These are phyloP conservation scores for Nesometra sesokonis DNA, from an alignment of 35 echinoderm and acorn worm genomes.

Conservation along the genomic window DNA sequence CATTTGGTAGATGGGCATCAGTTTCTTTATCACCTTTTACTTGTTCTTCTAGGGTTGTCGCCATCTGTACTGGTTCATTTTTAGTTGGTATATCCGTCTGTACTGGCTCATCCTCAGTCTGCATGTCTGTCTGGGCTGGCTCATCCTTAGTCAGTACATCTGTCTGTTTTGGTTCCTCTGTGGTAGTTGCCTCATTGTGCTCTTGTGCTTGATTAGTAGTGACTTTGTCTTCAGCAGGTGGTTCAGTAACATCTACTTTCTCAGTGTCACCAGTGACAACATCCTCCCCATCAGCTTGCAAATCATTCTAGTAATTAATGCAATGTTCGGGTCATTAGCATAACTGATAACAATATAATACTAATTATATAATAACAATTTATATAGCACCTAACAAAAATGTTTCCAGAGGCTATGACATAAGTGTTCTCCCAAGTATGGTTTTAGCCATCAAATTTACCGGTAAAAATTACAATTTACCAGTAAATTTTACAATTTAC, in stretches of 20 bases:
- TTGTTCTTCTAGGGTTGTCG: neutral
- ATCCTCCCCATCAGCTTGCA: too few relatives aligned
- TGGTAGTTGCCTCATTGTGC: neutral
- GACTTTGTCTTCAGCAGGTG: neutral
- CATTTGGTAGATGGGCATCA: neutral
- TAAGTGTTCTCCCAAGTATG: too few relatives aligned
- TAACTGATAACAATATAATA: too few relatives aligned
- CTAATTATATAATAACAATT: too few relatives aligned
- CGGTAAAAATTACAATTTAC: too few relatives aligned
- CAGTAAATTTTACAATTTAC: too few relatives aligned
- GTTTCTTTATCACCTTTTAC: neutral
- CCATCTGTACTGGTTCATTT: neutral
- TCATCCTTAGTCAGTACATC: neutral
- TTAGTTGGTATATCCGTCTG: constrained; percentile 7
- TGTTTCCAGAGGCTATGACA: too few relatives aligned
- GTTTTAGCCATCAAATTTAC: too few relatives aligned
- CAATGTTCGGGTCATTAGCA: too few relatives aligned
- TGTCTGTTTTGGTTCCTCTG: neutral
- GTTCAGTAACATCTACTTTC: neutral
- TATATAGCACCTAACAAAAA: too few relatives aligned
- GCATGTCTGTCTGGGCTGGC: neutral
- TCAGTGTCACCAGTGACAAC: too few relatives aligned
- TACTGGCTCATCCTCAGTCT: neutral
- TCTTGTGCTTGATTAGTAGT: neutral
- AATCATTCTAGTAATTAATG: too few relatives aligned